These are phyloP conservation scores for Characodon lateralis DNA, from an alignment of 2,797 vertebrate genomes.

Conservation along the genomic window DNA sequence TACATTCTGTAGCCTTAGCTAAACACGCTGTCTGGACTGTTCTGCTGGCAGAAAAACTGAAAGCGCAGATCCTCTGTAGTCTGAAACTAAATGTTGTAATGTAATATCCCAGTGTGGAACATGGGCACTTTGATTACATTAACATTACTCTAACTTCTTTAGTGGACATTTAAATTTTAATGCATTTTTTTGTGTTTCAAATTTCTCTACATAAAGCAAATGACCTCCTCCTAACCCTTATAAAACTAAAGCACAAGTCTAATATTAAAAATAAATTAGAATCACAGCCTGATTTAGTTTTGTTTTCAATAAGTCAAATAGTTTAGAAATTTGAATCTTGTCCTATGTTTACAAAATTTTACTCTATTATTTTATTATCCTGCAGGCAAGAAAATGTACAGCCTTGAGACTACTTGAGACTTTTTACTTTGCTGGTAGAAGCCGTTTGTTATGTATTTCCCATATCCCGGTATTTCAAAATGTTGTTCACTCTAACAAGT, in stretches of 20 bases:
- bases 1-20: slow-evolving; percentile 44
- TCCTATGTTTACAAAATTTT: background rate
- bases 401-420: background rate
- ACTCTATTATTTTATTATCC: background rate
- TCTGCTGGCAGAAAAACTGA: slow-evolving; percentile 32
- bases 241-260: background rate
- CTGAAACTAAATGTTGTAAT: slow-evolving; percentile 25
- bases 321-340: background rate
- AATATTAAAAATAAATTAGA: background rate
- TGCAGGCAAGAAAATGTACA: background rate
- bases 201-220: background rate
- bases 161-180: background rate
- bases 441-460: background rate
- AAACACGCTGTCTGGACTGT: slow-evolving; percentile 37
- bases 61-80: slow-evolving; percentile 34
- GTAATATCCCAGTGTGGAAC: slow-evolving; percentile 2
- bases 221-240: background rate
- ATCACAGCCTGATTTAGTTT: background rate
- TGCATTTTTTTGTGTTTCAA: slow-evolving; percentile 1
- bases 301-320: background rate
- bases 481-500: background rate
- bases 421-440: background rate
- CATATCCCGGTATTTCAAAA: background rate
- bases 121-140: background rate
- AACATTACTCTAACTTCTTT: slow-evolving; percentile 18